Evolutionary conservation across 2,888 invertebrate species (phyloP).

Genomic region (Pristionchus japonicus): DNA sequence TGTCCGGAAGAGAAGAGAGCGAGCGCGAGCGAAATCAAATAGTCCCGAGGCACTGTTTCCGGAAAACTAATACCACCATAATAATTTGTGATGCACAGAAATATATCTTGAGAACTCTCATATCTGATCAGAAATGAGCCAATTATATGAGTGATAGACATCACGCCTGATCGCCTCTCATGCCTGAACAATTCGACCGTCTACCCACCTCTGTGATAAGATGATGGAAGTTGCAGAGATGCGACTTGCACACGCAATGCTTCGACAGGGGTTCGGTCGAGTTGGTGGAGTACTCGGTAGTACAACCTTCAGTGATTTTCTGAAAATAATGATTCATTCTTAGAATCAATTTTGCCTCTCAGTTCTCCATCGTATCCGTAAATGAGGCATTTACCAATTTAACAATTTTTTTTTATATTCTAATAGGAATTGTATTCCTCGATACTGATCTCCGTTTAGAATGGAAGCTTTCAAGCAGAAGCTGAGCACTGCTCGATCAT

Average conservation of each 20-base stretch:
- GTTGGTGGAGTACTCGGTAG: slow-evolving; percentile 68
- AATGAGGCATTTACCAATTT: too few species aligned
- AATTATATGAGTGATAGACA: not conserved
- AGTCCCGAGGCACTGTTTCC: not conserved
- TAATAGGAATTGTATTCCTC: too few species aligned
- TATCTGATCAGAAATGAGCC: not conserved
- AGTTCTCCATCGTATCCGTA: too few species aligned
- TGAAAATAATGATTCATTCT: too few species aligned
- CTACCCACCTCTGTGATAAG: slow-evolving; percentile 53
- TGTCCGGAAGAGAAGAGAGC: not conserved
- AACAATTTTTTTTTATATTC: too few species aligned
- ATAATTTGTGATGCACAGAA: not conserved
- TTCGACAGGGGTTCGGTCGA: slow-evolving; percentile 61
- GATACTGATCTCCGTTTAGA: not conserved
- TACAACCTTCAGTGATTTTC: slow-evolving; percentile 71
- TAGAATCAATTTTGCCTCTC: too few species aligned
- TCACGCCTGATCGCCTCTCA: too few species aligned
- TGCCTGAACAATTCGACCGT: not conserved
- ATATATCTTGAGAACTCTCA: not conserved
- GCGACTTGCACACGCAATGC: slow-evolving; percentile 73
- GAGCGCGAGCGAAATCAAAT: not conserved
- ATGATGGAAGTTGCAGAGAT: slow-evolving; percentile 72
- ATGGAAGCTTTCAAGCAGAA: not conserved
- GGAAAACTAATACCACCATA: not conserved
- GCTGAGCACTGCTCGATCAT: not conserved